Percentiles rank a stretch among this genome's conserved stretches.
Evolutionary conservation across 2,888 invertebrate species (phyloP).

Genomic region (Panopea generosa): DNA sequence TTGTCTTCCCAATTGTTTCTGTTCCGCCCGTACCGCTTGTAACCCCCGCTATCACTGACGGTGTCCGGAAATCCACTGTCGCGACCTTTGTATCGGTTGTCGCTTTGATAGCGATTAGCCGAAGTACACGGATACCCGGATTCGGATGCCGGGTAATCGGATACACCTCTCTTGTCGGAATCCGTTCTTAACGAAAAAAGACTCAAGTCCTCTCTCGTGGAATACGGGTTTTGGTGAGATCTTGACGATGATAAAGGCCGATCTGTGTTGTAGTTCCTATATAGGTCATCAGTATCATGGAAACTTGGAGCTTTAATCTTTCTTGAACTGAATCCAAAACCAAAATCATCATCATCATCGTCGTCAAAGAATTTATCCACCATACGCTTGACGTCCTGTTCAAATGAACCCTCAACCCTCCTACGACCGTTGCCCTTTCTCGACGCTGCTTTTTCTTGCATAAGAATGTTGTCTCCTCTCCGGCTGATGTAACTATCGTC

Average conservation of each 20-base stretch:
- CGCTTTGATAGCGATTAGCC: not conserved
- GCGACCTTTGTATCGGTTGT: not conserved
- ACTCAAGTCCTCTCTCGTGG: slow-evolving; percentile 47
- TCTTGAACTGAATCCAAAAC: slow-evolving; percentile 24
- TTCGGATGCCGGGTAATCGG: slow-evolving; percentile 50
- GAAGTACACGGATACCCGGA: slow-evolving; percentile 24
- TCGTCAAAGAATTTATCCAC: slow-evolving; percentile 51
- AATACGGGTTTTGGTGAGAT: slow-evolving; percentile 44
- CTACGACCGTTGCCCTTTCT: slow-evolving; percentile 14
- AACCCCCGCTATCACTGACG: slow-evolving; percentile 45
- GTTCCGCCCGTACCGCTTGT: not conserved
- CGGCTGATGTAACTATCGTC: slow-evolving; percentile 40
- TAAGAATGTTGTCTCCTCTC: not conserved
- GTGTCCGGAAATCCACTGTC: slow-evolving; percentile 31
- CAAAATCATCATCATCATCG: slow-evolving; percentile 50
- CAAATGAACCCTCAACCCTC: slow-evolving; percentile 8
- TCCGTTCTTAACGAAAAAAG: slow-evolving; percentile 18
- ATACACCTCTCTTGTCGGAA: not conserved
- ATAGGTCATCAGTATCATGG: too few species aligned
- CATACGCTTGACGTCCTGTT: slow-evolving; percentile 43
- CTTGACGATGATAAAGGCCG: not conserved
- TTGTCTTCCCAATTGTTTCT: not conserved
- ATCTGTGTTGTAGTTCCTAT: too few species aligned
- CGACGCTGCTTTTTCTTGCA: not conserved
- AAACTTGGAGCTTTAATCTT: too few species aligned